A percentile compares a stretch with the other conserved stretches of the same genome.
phyloP scores from a whole-genome alignment of 2,113 vertebrate genomes.

The Atherinomorus stipes region DNA sequence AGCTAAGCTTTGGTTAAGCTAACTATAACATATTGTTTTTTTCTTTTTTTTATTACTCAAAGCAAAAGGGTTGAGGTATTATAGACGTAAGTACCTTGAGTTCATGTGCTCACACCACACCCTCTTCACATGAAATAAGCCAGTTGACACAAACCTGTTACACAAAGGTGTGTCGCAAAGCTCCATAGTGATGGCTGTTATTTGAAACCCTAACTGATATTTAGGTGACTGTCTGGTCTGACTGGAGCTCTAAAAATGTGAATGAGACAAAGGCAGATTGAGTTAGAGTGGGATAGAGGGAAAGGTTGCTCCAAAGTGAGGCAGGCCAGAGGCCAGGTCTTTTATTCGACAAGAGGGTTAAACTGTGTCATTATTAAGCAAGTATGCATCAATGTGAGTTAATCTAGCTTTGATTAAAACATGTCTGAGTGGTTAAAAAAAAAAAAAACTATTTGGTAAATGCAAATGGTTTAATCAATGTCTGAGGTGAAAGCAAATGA shows the following conservation, averaged over 20 bases:
- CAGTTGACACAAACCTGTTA: constrained; percentile 76
- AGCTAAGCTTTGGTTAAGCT: not conserved
- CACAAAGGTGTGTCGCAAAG: constrained; percentile 80
- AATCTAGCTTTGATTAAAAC: constrained; percentile 23
- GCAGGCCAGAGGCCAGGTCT: constrained; percentile 33
- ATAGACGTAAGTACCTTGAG: not conserved
- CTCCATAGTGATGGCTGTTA: constrained; percentile 66
- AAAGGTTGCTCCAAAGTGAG: constrained; percentile 39
- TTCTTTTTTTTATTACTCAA: not conserved
- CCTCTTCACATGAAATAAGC: constrained; percentile 56
- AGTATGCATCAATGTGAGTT: constrained; percentile 21
- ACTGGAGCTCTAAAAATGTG: constrained; percentile 63
- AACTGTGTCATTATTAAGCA: constrained; percentile 53
- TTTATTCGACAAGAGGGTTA: constrained; percentile 45
- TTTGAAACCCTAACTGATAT: constrained; percentile 79
- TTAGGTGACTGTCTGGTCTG: constrained; percentile 68
- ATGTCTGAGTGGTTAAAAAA: constrained; percentile 14
- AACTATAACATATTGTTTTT: not conserved
- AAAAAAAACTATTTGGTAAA: constrained; percentile 40
- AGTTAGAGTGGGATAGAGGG: constrained; percentile 39
- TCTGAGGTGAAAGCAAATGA: constrained; percentile 47
- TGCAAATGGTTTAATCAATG: constrained; percentile 32
- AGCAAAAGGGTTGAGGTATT: not conserved
- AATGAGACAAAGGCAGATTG: constrained; percentile 61
- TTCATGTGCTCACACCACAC: constrained; percentile 56